These are phyloP conservation scores for Poeciliopsis turneri DNA, from an alignment of 2,797 vertebrate species.

Conservation along the genomic window DNA sequence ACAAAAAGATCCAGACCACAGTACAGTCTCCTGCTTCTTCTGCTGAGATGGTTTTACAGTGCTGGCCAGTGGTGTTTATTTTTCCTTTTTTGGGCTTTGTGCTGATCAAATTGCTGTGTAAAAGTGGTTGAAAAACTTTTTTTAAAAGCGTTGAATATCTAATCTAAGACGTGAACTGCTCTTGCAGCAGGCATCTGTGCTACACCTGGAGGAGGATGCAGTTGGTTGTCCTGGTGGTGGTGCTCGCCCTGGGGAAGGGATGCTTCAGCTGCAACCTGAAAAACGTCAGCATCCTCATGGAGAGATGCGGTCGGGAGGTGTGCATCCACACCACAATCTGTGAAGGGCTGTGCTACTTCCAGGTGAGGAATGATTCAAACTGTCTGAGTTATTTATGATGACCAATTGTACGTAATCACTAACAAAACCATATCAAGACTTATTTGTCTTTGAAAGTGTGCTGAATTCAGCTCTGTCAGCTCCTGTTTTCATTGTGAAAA, in stretches of 20 bases:
- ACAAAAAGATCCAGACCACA: neutral
- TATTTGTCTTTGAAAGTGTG: neutral
- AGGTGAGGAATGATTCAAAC: constrained; percentile 71
- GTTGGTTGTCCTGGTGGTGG: constrained; percentile 83
- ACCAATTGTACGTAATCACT: neutral
- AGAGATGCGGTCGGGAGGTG: constrained; percentile 83
- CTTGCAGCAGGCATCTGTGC: constrained; percentile 41
- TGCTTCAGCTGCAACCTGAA: constrained; percentile 79
- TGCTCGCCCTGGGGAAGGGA: constrained; percentile 77
- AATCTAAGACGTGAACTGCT: constrained; percentile 38
- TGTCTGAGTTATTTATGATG: neutral
- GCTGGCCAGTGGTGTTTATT: neutral
- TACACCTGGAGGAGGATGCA: constrained; percentile 72
- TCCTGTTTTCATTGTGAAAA: neutral
- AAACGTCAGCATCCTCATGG: constrained; percentile 84
- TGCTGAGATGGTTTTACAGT: neutral
- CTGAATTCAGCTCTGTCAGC: neutral
- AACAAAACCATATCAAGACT: neutral
- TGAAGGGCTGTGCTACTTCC: constrained; percentile 84
- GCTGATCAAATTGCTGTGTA: neutral
- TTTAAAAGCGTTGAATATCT: neutral
- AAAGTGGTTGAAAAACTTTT: neutral
- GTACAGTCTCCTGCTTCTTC: neutral
- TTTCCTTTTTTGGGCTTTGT: neutral
- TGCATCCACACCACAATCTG: constrained; percentile 86